These are phyloP conservation scores for Cyclargus thomasi DNA, from an alignment of 1,140 invertebrate genomes.

Conservation along the genomic window DNA sequence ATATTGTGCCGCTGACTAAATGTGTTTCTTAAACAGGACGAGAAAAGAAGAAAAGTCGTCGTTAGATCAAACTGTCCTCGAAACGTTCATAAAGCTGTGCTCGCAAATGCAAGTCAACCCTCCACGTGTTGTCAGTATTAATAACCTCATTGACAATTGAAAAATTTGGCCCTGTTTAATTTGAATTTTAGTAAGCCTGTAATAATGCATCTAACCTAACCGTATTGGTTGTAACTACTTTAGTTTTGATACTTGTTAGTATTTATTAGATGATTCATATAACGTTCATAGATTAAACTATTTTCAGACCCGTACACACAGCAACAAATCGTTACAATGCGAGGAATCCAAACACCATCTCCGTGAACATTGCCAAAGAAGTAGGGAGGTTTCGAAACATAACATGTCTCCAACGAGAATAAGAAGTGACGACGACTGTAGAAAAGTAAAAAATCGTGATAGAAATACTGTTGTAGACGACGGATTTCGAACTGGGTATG, in stretches of 20 bases:
- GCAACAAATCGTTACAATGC: conserved; percentile 64
- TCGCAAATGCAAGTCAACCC: conserved; percentile 45
- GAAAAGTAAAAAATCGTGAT: conserved; percentile 35
- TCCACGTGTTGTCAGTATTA: conserved; percentile 40
- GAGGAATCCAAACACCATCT: conserved; percentile 40
- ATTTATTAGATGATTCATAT: background rate
- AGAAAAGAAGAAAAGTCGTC: conserved; percentile 33
- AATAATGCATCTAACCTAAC: too few relatives aligned
- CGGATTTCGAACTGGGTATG: conserved; percentile 32
- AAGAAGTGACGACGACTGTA: conserved; percentile 45
- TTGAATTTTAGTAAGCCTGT: too few relatives aligned
- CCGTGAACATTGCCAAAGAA: conserved; percentile 37
- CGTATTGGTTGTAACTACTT: too few relatives aligned
- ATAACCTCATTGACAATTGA: too few relatives aligned
- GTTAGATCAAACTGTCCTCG: conserved; percentile 42
- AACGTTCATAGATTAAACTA: background rate
- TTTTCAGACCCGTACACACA: conserved; percentile 47
- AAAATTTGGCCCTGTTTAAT: too few relatives aligned
- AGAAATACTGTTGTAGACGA: conserved; percentile 24
- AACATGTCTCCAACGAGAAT: conserved; percentile 37
- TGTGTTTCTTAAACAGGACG: conserved; percentile 33
- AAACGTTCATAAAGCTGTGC: conserved; percentile 61
- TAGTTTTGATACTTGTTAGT: too few relatives aligned
- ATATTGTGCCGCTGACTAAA: too few relatives aligned
- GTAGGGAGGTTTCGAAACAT: conserved; percentile 39